Evolutionary conservation across 2,797 vertebrate species (phyloP).

Genomic region (Artibeus lituratus): DNA sequence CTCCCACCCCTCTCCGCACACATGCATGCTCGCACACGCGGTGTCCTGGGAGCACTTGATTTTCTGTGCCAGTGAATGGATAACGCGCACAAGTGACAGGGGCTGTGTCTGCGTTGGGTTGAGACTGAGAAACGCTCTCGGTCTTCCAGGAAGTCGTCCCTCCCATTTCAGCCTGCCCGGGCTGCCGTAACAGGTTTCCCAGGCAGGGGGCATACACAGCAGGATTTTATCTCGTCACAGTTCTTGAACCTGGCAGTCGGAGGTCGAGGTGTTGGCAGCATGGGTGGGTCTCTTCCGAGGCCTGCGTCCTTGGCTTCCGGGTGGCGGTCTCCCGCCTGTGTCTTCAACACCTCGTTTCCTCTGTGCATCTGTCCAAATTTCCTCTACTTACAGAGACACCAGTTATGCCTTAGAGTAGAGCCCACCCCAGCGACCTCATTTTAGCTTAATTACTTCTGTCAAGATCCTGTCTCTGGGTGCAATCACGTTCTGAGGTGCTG

Average conservation of each 20-base stretch:
- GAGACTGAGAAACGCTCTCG: neutral
- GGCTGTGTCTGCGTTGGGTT: neutral
- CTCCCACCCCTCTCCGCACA: neutral
- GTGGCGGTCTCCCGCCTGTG: fast-evolving
- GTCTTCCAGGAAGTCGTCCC: neutral
- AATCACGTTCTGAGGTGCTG: neutral
- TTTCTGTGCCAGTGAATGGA: neutral
- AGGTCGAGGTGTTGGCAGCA: neutral
- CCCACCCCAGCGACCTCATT: neutral
- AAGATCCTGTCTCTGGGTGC: neutral
- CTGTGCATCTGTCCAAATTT: neutral
- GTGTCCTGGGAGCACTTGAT: neutral
- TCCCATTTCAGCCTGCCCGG: neutral
- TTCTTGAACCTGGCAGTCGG: neutral
- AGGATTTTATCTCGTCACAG: neutral
- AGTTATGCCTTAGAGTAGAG: neutral
- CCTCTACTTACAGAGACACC: neutral
- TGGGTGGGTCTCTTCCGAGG: neutral
- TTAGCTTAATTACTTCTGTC: neutral
- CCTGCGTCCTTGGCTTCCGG: neutral
- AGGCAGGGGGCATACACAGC: neutral
- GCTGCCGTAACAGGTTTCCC: neutral
- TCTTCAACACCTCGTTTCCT: neutral
- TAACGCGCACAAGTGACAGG: neutral
- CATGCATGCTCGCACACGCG: fast-evolving